Base-by-base conservation (phyloP, 1,140 invertebrate genomes). In the Tetramorium parvispinum region DNA sequence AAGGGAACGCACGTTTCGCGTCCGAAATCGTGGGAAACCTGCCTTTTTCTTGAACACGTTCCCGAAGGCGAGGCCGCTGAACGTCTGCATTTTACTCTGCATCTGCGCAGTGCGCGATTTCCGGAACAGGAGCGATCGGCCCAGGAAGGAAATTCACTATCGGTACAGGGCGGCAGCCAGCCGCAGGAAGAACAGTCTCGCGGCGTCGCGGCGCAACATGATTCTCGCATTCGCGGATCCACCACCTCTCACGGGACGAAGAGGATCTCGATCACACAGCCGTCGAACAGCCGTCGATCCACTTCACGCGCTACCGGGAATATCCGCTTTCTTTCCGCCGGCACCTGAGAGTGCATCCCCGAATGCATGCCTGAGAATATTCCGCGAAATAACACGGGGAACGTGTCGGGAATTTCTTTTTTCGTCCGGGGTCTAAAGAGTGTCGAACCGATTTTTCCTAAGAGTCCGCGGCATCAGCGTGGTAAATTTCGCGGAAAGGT, bases 21-120 rank as follows among this genome's bases (percentile, higher is more conserved):
- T 76, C 46, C 57, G 24, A 51, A 63, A 73, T 3, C 61, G 49
- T 43, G 27, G 43, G 16, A 88, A 89, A 94, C 93, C 87, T 94
- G 93, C 93, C 93, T 94, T 94, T 89, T 92, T 94, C 87, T 88
- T 94, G 88, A 93, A 94, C 66, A 94, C 93, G 86, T 91, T 94
- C 53, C 91, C 93, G 83, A 94, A 93, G 78, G 91, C 93, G 55
- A 94, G 91, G 43, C 91, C 90, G 86, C 90, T 93, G 85, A 93
- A 93, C 24, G 91, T 91, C 87, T 93, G 93, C 93, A 93, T 93
- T 68, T 93, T 93, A 63, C 87, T 91, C 75, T 88, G 87, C 87
- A 87, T 88, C n/a, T n/a, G n/a, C n/a, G n/a, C 86, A 79, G 82
- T 1, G 55, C 5, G 66, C 63, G 24, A 70, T 43, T 43, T 46